Evolutionary conservation across 2,113 vertebrate species (phyloP).

Genomic region (Charina bottae): DNA sequence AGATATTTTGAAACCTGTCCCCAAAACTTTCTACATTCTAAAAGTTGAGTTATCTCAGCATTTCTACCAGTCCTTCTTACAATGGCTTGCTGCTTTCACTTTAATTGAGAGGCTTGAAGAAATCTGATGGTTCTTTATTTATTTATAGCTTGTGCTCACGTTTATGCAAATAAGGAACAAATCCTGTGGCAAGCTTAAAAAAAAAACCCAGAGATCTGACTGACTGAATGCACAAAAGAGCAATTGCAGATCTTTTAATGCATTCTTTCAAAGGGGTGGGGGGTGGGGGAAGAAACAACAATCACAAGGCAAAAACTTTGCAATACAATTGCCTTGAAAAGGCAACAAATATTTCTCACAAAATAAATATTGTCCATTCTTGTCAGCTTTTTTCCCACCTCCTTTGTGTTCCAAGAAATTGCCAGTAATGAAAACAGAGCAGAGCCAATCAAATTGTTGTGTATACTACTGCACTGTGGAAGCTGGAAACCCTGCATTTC

Average conservation of each 20-base stretch:
- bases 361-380: constrained; percentile 72
- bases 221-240: constrained; percentile 63
- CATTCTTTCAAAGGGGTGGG: constrained; percentile 42
- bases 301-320: constrained; percentile 66
- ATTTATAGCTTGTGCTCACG: constrained; percentile 43
- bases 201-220: constrained; percentile 57
- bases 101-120: constrained; percentile 50
- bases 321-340: constrained; percentile 72
- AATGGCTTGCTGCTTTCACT: constrained; percentile 45
- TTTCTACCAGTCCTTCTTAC: constrained; percentile 22
- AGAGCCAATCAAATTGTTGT: constrained; percentile 74
- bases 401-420: constrained; percentile 76
- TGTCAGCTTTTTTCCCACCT: constrained; percentile 69
- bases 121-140: constrained; percentile 56
- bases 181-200: constrained; percentile 54
- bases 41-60: constrained; percentile 36
- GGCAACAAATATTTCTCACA: constrained; percentile 67
- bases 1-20: background rate
- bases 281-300: constrained; percentile 52
- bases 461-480: constrained; percentile 66
- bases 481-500: constrained; percentile 71
- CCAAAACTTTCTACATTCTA: constrained; percentile 33
- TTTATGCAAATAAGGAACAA: constrained; percentile 60
- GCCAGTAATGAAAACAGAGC: constrained; percentile 75
- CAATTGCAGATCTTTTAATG: constrained; percentile 58